Evolutionary conservation across 2,113 vertebrate genomes (phyloP).

Genomic region (Eudyptes chrysolophus): DNA sequence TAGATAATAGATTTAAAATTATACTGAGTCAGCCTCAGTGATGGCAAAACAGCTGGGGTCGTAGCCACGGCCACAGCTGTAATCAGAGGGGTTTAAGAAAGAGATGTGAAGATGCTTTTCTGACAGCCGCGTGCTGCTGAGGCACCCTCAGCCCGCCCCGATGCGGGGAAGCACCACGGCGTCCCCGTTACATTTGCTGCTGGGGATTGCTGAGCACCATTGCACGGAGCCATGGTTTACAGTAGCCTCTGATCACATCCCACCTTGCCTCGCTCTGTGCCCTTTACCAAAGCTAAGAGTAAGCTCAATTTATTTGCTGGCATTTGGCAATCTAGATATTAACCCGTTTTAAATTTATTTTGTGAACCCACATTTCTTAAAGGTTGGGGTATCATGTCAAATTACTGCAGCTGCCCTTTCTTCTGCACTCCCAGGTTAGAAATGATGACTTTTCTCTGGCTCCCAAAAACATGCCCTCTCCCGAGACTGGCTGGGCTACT

Average conservation of each 20-base stretch:
- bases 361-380: background rate
- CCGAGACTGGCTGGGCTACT: background rate
- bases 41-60: background rate
- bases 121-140: background rate
- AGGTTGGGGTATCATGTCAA: background rate
- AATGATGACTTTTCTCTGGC: background rate
- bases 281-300: background rate
- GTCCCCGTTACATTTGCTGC: fast-evolving
- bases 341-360: background rate
- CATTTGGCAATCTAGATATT: background rate
- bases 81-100: background rate
- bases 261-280: background rate
- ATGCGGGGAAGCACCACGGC: fast-evolving
- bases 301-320: background rate
- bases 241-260: background rate
- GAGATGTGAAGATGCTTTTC: background rate
- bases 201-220: background rate
- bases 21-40: background rate
- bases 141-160: background rate
- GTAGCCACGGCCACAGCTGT: background rate
- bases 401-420: background rate
- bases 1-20: background rate
- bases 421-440: background rate
- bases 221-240: fast-evolving
- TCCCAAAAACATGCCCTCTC: background rate